Base-by-base conservation (phyloP, 2,797 vertebrate genomes). In the Hypotaenidia okinawae region DNA sequence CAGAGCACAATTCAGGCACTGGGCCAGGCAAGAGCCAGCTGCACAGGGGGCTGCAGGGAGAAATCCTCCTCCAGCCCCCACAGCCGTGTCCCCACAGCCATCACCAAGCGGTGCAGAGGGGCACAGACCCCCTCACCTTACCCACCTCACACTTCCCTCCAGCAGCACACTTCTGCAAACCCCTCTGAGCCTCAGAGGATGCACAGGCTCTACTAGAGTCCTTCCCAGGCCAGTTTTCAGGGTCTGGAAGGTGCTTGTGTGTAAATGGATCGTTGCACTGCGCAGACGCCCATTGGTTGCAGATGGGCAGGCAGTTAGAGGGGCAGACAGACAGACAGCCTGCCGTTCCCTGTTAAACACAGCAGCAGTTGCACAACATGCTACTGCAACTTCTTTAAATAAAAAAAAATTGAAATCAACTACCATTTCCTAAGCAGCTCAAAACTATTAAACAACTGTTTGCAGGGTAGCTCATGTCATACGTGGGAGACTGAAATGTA, bases 361-460 rank as follows among this genome's bases (percentile, higher is more conserved):
- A 10, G 51, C 3, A 79, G 55, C 63, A 58, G 39, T 68, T 63
- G 27, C 16, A 85, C 69, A 79, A 54, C 61, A 74, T 32, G 10
- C 57, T 16, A 32, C 58, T 22, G 54, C 82, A 85, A 63, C 74
- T 75, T 61, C 67, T 54, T 86, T 66, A 64, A 93, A 88, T 37
- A 78, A 49, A 22, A 47, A 45, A 84, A 76, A 92, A 70, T 41
- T 69, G 86, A 94, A 95, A 93, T 94, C 84, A 85, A 72, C 90
- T 94, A 70, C 90, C 77, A 75, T 84, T 96, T 92, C 93, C 96
- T 88, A 84, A 94, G 87, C 85, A 92, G 93, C 69, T 93, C 68
- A 69, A 87, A 96, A 92, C 87, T 89, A 90, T 96, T 96, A 92
- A 96, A 94, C 91, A 94, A 95, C 84, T 92, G 95, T 96, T 94